phyloP scores from a whole-genome alignment of 92 coral and sea anemone species.

The Epizoanthus rinbou region DNA sequence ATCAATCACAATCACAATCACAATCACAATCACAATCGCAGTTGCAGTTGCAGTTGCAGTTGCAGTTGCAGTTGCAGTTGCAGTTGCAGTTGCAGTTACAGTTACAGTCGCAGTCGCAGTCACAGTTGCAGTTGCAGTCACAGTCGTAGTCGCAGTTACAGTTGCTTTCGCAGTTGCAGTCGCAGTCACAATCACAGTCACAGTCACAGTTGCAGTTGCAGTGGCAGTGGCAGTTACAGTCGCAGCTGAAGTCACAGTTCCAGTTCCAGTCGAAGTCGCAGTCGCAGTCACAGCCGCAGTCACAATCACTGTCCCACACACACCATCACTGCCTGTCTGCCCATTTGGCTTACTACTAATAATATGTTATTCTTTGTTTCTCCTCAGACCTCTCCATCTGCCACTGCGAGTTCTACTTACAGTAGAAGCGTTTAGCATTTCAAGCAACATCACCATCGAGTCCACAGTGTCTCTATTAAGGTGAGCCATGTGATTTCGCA shows the following conservation, averaged over 20 bases:
- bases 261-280: no score
- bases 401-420: slow-evolving; percentile 91
- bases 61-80: neutral
- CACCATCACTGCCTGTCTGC: neutral
- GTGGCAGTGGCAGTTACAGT: no score
- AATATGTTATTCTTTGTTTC: neutral
- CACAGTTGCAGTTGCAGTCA: no score
- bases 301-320: no score
- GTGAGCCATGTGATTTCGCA: slow-evolving; percentile 32
- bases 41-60: neutral
- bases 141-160: neutral
- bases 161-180: neutral
- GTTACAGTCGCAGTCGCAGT: no score
- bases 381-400: slow-evolving; percentile 83
- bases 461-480: slow-evolving; percentile 88
- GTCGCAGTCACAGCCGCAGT: no score
- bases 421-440: slow-evolving; percentile 88
- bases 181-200: no score
- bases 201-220: no score
- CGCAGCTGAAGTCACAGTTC: no score
- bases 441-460: slow-evolving; percentile 91
- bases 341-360: neutral
- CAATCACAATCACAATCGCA: no score
- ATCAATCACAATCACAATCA: no score
- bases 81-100: no score